These are phyloP conservation scores for Geophilus truncorum DNA, from an alignment of 2,888 invertebrate genomes.

Conservation along the genomic window DNA sequence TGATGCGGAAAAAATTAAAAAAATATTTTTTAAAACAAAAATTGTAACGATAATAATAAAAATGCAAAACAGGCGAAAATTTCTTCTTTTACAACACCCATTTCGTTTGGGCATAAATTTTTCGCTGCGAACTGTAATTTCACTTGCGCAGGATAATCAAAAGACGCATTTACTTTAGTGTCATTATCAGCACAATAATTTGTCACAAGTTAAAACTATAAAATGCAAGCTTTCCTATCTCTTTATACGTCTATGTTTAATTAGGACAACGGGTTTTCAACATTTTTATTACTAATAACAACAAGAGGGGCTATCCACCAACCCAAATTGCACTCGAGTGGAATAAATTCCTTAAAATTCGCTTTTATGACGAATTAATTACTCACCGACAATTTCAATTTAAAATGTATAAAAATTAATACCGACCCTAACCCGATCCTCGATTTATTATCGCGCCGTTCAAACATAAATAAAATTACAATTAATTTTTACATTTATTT, in stretches of 20 bases:
- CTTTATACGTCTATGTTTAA: slow-evolving; percentile 10
- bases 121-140: neutral
- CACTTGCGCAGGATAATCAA: slow-evolving; percentile 8
- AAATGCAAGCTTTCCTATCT: neutral
- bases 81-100: neutral
- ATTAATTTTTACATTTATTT: no score
- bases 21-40: neutral
- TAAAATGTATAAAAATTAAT: neutral
- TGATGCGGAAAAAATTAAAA: neutral
- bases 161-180: slow-evolving; percentile 1
- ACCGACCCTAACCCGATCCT: neutral
- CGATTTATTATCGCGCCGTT: neutral
- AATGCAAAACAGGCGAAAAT: neutral
- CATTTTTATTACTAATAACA: slow-evolving; percentile 11
- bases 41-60: neutral
- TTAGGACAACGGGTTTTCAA: neutral
- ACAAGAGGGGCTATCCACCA: neutral
- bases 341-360: slow-evolving; percentile 16
- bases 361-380: slow-evolving; percentile 1
- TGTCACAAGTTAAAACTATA: slow-evolving; percentile 16
- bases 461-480: neutral
- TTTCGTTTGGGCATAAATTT: neutral
- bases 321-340: neutral
- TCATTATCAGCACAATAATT: slow-evolving; percentile 16
- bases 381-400: neutral